Percentiles rank a stretch among this genome's conserved stretches.
Conservation (phyloP, 2,888 invertebrate genomes). For the Sturmia bella region DNA sequence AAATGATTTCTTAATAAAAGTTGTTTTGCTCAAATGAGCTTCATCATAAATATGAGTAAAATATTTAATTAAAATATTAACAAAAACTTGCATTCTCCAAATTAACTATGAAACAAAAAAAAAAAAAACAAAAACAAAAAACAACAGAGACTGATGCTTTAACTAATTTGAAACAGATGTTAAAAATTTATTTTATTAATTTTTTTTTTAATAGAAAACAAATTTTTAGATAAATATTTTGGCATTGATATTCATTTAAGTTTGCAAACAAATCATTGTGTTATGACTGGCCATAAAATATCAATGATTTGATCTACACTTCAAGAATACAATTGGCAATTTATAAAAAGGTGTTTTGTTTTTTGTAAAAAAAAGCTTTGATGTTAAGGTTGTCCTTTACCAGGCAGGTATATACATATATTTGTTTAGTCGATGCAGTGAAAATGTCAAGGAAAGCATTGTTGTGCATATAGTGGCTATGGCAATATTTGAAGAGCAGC, state of each 20-base stretch:
- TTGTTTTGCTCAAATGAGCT: neutral
- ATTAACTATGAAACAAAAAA: neutral
- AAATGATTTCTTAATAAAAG: neutral
- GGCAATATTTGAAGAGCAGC: too few relatives aligned
- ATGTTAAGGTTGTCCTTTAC: too few relatives aligned
- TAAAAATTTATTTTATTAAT: constrained; percentile 15
- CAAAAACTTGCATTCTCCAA: neutral
- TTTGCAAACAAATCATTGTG: constrained; percentile 39
- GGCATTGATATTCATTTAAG: constrained; percentile 38
- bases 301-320: constrained; percentile 15
- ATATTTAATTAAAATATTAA: constrained; percentile 10
- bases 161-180: constrained; percentile 43
- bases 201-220: neutral
- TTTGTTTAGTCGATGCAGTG: too few relatives aligned
- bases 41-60: neutral
- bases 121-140: neutral
- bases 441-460: too few relatives aligned
- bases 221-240: constrained; percentile 38
- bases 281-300: constrained; percentile 28
- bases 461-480: too few relatives aligned
- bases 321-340: constrained; percentile 12
- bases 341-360: neutral
- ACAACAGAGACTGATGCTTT: neutral
- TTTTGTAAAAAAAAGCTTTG: too few relatives aligned
- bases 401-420: too few relatives aligned